Evolutionary conservation across 2,113 vertebrate species (phyloP).

Genomic region (Vidua chalybeata): DNA sequence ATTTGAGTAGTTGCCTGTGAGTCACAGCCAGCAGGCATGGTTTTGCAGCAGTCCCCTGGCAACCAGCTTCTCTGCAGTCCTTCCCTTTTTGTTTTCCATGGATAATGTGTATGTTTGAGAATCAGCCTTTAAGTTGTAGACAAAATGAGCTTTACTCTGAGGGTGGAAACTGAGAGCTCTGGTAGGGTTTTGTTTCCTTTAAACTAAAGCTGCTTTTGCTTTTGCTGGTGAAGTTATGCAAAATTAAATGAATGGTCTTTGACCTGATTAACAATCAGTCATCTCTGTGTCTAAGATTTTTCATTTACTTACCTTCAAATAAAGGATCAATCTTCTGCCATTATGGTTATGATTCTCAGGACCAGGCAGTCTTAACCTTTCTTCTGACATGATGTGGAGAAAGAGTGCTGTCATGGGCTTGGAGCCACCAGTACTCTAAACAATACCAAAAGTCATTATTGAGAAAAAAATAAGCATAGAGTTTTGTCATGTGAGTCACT

Average conservation of each 20-base stretch:
- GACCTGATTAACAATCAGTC: not conserved
- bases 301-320: not conserved
- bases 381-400: not conserved
- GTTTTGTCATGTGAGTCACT: not conserved
- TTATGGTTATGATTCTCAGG: not conserved
- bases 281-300: not conserved
- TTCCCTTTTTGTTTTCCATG: not conserved
- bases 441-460: not conserved
- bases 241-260: not conserved
- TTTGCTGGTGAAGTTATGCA: not conserved
- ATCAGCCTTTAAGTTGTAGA: not conserved
- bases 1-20: slow-evolving; percentile 17
- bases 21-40: slow-evolving; percentile 13
- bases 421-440: not conserved
- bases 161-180: not conserved
- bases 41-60: slow-evolving; percentile 29
- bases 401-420: not conserved
- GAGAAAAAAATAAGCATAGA: not conserved
- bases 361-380: not conserved
- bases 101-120: not conserved
- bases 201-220: not conserved
- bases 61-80: slow-evolving; percentile 31
- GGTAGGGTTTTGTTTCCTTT: not conserved
- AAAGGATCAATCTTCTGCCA: not conserved
- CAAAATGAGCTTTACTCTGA: not conserved